Evolutionary conservation across 2,888 invertebrate genomes (phyloP).

Genomic region (Phytoseiulus persimilis): DNA sequence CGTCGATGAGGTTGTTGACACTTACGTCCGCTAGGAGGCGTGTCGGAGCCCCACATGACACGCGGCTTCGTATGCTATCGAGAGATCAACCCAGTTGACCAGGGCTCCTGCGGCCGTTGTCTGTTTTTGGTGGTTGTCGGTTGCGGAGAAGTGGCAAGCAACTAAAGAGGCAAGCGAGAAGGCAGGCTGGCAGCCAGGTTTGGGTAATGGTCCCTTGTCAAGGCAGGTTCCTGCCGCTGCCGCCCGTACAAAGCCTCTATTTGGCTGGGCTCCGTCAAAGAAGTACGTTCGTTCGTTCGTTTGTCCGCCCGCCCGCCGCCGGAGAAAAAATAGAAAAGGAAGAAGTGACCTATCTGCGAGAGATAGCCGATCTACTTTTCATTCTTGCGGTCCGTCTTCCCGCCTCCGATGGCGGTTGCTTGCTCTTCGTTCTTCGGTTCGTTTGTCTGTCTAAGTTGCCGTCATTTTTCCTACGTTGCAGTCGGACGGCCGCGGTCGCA

Average conservation of each 20-base stretch:
- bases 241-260: background rate
- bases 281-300: background rate
- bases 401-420: background rate
- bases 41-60: background rate
- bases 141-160: background rate
- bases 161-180: background rate
- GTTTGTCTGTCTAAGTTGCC: background rate
- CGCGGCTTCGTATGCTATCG: background rate
- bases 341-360: background rate
- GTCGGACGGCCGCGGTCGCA: background rate
- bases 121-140: background rate
- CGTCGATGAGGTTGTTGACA: background rate
- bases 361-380: background rate
- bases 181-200: background rate
- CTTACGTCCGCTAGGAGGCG: background rate
- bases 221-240: background rate
- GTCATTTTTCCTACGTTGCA: background rate
- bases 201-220: background rate
- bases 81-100: background rate
- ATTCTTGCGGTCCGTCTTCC: slow-evolving; percentile 5
- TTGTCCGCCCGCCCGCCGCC: background rate
- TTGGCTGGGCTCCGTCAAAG: background rate
- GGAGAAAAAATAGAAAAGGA: background rate
- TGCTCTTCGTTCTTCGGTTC: background rate
- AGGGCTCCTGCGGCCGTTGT: background rate